Base-by-base conservation (phyloP, 2,797 vertebrate genomes). In the Pipistrellus nathusii region DNA sequence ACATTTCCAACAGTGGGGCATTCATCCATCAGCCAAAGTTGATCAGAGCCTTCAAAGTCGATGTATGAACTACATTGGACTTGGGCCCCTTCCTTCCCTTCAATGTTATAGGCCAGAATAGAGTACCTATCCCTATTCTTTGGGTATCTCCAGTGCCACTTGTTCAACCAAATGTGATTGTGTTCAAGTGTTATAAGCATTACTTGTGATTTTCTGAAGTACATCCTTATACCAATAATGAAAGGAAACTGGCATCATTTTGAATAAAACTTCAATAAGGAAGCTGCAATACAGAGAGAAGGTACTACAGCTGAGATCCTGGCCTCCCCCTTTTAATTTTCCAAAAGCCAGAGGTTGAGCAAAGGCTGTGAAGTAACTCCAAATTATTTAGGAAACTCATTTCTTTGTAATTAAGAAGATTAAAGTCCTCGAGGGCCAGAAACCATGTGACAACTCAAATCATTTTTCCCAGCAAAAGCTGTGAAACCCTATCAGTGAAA, bases 371-470 rank as follows among this genome's bases (percentile, higher is more conserved):
- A 97, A 97, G 97, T 93, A 95, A 87, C 88, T 97, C 93, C 85
- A 38, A 97, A 95, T 97, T 96, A 96, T 96, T 98, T 98, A 96
- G 95, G 95, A 93, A 98, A 66, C 85, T 85, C 38, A 38, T 93
- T 96, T 98, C 97, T 98, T 97, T 95, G 93, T 96, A 95, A 98
- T 97, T 97, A 97, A 96, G 94, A 95, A 96, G 97, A 98, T 97
- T 94, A 98, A 98, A 96, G 96, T 94, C 97, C 96, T 96, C 94
- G 86, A 97, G 97, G 97, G 95, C 94, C 18, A 94, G 90, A 95
- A 95, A 94, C 94, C 98, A 97, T 96, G 88, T 97, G 97, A 98
- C 97, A 97, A 96, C 97, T 97, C 82, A 97, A 98, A 98, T 97
- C 96, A 97, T 96, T 98, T 96, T 94, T 97, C 71, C 88, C 91